A percentile compares a stretch with the other conserved stretches of the same genome.
Evolutionary conservation across 2,113 vertebrate genomes (phyloP).

Genomic region (Chionis minor): DNA sequence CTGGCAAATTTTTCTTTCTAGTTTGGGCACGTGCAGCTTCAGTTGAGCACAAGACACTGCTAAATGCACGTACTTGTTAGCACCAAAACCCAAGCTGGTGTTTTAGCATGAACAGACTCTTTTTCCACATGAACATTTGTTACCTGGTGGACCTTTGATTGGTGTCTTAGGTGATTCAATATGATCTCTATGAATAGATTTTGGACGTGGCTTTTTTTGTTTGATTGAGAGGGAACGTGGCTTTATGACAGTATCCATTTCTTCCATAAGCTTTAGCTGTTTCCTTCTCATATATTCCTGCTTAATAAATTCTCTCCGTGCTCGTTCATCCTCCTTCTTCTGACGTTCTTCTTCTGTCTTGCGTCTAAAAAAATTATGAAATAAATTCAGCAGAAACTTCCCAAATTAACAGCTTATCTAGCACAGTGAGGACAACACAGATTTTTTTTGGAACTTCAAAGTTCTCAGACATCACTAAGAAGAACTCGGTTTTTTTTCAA

Average conservation of each 20-base stretch:
- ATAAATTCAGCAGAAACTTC: not conserved
- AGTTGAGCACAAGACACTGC: not conserved
- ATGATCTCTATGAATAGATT: conserved; percentile 93
- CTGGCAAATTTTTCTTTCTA: conserved; percentile 21
- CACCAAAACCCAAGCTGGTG: conserved; percentile 69
- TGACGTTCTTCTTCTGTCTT: conserved; percentile 95
- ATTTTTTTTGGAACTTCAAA: not conserved
- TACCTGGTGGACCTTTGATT: conserved; percentile 91
- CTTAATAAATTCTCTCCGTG: conserved; percentile 92
- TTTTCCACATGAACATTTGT: conserved; percentile 10
- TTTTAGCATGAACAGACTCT: conserved; percentile 71
- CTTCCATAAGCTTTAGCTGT: conserved; percentile 95
- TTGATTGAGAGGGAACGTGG: conserved; percentile 80
- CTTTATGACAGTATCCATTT: conserved; percentile 93
- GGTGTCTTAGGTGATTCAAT: conserved; percentile 91
- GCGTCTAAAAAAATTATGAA: conserved; percentile 71
- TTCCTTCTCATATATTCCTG: conserved; percentile 96
- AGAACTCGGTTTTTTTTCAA: not conserved
- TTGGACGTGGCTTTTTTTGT: conserved; percentile 89
- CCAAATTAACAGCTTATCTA: not conserved
- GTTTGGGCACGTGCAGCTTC: conserved; percentile 22
- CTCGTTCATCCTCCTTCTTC: conserved; percentile 93
- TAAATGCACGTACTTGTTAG: conserved; percentile 16
- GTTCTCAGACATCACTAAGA: not conserved
- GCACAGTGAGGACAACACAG: not conserved